phyloP scores from a whole-genome alignment of 2,888 invertebrate genomes.

The Rhyacophila evoluta region DNA sequence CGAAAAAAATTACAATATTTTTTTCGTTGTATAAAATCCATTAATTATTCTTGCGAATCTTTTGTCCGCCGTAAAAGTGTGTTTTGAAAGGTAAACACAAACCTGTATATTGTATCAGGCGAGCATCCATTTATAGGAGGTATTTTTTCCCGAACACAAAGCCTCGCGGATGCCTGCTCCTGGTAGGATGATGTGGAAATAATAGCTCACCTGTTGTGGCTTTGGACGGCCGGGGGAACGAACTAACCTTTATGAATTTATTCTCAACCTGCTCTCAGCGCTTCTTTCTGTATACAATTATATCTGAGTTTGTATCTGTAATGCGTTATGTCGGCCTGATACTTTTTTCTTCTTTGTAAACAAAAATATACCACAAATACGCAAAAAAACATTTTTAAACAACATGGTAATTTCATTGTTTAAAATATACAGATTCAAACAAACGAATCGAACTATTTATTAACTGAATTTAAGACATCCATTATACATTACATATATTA shows the following conservation, averaged over 20 bases:
- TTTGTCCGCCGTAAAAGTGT: slow-evolving; percentile 2
- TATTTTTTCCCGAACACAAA: slow-evolving; percentile 33
- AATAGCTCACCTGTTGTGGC: slow-evolving; percentile 54
- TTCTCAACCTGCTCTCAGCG: slow-evolving; percentile 26
- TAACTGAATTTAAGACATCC: too few relatives aligned
- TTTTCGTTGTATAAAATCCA: slow-evolving; percentile 1
- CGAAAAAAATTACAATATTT: slow-evolving; percentile 4
- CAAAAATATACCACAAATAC: too few relatives aligned
- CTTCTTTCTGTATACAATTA: neutral
- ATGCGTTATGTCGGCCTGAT: neutral
- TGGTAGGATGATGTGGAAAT: slow-evolving; percentile 51
- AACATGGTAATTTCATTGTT: too few relatives aligned
- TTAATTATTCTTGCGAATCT: slow-evolving; percentile 15
- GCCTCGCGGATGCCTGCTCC: slow-evolving; percentile 42
- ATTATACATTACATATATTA: too few relatives aligned
- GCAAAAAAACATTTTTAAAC: too few relatives aligned
- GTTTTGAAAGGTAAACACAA: slow-evolving; percentile 15
- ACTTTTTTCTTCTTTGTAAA: neutral
- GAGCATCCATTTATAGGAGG: slow-evolving; percentile 30
- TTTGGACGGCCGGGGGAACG: slow-evolving; percentile 28
- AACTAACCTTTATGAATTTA: slow-evolving; percentile 46
- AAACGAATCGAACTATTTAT: too few relatives aligned
- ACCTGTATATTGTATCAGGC: slow-evolving; percentile 18
- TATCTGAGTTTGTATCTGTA: neutral
- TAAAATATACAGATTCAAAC: too few relatives aligned